Conservation (phyloP, 2,113 vertebrate genomes). For the Odontophorus gujanensis region DNA sequence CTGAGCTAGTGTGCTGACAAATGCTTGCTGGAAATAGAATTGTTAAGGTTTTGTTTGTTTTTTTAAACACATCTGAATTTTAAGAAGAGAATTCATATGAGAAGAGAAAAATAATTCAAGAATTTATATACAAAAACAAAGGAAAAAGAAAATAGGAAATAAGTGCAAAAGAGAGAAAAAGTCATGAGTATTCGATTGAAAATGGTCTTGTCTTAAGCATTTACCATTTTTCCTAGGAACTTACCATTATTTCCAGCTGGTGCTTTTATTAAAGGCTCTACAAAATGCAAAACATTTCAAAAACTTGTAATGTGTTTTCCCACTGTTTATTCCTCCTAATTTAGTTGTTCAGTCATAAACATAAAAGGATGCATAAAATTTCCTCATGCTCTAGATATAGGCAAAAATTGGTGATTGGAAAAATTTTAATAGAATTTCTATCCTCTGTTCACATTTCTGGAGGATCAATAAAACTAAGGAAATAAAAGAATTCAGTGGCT, state of each 20-base stretch:
- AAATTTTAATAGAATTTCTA: neutral
- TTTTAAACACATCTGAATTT: neutral
- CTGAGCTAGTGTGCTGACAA: neutral
- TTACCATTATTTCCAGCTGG: neutral
- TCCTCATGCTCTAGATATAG: neutral
- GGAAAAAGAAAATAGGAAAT: neutral
- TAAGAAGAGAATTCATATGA: neutral
- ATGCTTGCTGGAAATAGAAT: neutral
- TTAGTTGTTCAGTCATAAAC: neutral
- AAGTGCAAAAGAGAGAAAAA: neutral
- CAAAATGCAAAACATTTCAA: neutral
- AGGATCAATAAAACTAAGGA: neutral
- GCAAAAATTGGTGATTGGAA: neutral
- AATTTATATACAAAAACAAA: neutral
- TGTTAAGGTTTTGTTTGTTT: neutral
- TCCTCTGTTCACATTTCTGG: neutral
- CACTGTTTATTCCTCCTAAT: neutral
- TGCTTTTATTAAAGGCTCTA: conserved; percentile 8
- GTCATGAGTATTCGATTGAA: neutral
- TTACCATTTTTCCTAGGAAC: neutral
- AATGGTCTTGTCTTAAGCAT: neutral
- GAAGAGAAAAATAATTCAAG: neutral
- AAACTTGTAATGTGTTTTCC: neutral
- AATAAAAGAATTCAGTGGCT: neutral
- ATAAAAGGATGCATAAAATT: neutral